These are phyloP conservation scores for Ibycter americanus DNA, from an alignment of 2,797 vertebrate genomes.

Conservation along the genomic window DNA sequence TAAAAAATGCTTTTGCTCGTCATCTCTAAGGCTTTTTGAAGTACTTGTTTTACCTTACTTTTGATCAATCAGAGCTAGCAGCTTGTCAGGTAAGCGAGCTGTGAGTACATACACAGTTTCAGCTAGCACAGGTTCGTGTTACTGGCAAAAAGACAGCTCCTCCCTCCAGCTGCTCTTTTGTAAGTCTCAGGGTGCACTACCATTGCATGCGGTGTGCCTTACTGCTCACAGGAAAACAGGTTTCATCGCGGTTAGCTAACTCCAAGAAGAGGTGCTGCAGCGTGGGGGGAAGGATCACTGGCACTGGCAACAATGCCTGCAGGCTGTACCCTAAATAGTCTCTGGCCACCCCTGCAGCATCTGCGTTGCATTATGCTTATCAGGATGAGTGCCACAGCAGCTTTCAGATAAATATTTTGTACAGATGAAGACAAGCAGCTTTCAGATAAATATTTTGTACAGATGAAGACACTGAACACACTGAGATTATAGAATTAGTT, in stretches of 20 bases:
- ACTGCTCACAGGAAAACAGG: neutral
- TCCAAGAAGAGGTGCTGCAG: neutral
- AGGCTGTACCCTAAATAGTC: neutral
- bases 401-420: neutral
- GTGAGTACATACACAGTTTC: neutral
- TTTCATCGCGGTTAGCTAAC: neutral
- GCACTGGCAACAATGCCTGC: neutral
- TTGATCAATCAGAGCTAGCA: neutral
- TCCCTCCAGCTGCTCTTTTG: neutral
- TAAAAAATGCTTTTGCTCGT: neutral
- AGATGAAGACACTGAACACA: neutral
- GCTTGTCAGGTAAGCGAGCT: neutral
- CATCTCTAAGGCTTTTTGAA: neutral
- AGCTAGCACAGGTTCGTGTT: neutral
- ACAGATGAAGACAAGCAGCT: neutral
- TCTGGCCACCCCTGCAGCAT: neutral
- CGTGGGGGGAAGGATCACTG: neutral
- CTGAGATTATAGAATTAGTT: constrained; percentile 38
- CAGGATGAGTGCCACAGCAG: neutral
- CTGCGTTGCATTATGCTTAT: neutral
- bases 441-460: neutral
- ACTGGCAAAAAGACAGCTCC: neutral
- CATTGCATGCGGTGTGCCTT: neutral
- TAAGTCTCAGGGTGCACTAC: neutral
- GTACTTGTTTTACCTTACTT: neutral